Conservation (phyloP, 2,113 vertebrate genomes). For the Peromyscus leucopus region DNA sequence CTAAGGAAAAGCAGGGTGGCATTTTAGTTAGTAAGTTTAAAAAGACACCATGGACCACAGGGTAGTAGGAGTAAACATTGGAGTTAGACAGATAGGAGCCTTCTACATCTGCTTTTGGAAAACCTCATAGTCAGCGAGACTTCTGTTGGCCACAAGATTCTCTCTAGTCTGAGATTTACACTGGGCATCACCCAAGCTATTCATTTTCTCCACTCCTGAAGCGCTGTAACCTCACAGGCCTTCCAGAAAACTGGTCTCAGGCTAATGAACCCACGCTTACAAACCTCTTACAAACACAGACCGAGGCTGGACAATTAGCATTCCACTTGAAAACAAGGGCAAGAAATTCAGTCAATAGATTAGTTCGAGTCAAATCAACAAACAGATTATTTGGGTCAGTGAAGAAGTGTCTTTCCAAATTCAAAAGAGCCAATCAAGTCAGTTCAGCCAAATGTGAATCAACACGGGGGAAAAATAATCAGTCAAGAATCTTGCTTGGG, state of each 20-base stretch:
- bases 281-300: constrained; percentile 25
- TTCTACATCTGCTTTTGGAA: constrained; percentile 48
- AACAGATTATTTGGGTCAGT: constrained; percentile 30
- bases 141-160: constrained; percentile 16
- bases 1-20: constrained; percentile 44
- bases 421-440: not conserved
- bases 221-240: not conserved
- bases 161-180: constrained; percentile 26
- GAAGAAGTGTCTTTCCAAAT: not conserved
- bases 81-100: constrained; percentile 47
- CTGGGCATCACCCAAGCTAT: not conserved
- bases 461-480: constrained; percentile 21
- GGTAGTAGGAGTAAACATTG: not conserved
- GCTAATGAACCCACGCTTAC: not conserved
- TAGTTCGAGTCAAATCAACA: constrained; percentile 46
- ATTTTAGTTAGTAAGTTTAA: constrained; percentile 35
- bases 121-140: constrained; percentile 18
- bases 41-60: not conserved
- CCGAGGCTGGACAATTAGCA: not conserved
- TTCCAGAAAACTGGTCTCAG: constrained; percentile 26
- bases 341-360: constrained; percentile 41
- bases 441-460: constrained; percentile 58
- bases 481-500: constrained; percentile 14
- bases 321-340: constrained; percentile 19
- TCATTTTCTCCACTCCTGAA: constrained; percentile 53